Evolutionary conservation across 1,140 invertebrate species (phyloP), one percentile per base, ranked within the genome.

Genomic region (Neuroterus valhalla): DNA sequence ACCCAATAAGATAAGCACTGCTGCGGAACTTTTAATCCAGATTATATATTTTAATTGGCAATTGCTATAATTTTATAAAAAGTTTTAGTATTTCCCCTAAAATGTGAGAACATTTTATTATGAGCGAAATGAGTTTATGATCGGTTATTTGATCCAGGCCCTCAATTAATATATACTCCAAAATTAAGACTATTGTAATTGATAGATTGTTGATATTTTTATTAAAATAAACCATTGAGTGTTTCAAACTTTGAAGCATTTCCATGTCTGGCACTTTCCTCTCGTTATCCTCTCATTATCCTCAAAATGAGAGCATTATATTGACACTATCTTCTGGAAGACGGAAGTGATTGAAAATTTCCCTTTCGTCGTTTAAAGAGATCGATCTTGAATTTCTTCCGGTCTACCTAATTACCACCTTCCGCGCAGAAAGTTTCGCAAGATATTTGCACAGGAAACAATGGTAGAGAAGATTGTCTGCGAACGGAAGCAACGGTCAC

Each of bases 361-460:
- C 55, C 55, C 26, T 62, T 62, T 62, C 21, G 23, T 62, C 55
- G 31, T 62, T 62, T 26, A 46, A 55, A 38, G 21, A 62, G 12
- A 62, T 62, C 26, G 12, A 62, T 62, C 55, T 31, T 23, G 21
- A 31, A 31, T 62, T 62, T 23, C 55, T 62, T 62, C 55, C 55
- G 55, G 55, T 62, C 14, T 14, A 14, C 8, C 23, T 62, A 62
- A 62, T 62, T 62, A 62, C 31, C 12, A 62, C 55, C 15, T 38
- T 62, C 55, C 55, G 55, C 12, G 23, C 26, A 38, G 55, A 62
- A 62, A 62, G 55, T 62, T 62, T 62, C 55, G 23, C 26, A 62
- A 62, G 55, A 62, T 62, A 62, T 62, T 62, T 62, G 55, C 55
- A 62, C 31, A 55, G 55, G 15, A 62, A 31, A 62, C 55, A 62